Base-by-base conservation (phyloP, 2,113 vertebrate species). In the Cervus canadensis region DNA sequence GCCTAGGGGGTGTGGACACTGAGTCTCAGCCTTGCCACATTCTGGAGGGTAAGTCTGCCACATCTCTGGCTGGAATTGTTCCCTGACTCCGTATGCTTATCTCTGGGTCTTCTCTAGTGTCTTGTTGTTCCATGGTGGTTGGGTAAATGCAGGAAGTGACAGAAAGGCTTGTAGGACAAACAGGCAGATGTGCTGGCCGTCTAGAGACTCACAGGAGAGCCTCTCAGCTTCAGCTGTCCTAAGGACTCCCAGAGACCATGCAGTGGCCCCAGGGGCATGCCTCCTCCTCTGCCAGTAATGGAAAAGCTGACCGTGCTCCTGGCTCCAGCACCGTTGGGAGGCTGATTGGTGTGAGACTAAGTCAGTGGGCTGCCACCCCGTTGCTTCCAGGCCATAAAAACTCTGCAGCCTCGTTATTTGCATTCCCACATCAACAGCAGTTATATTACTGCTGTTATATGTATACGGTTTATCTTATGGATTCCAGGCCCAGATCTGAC, bases 401-500 rank as follows among this genome's bases (percentile, higher is more conserved):
- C 36, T 33, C 40, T 52, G 43, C 33, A 15, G 76, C 62, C 85
- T 30, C 0, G 2, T 45, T 36, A 15, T 36, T 30, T 95, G 97
- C 95, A 81, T 94, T 78, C 82, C 74, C 23, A 82, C 33, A 83
- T 23, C 87, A 94, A 89, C 33, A 98, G 90, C 62, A 84, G 40
- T 14, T 95, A 43, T 76, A 81, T 59, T 26, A 76, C 15, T 62
- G 89, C 12, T 50, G 48, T 50, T 50, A 13, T 50, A 94, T 67
- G 90, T 86, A 67, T 97, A 71, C 96, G 88, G 94, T 91, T 98
- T 82, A 48, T 60, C 96, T 97, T 94, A 87, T 94, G 95, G 87
- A 97, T 96, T 97, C 98, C 97, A 98, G 97, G 93, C 95, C 93
- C 93, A 59, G 50, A 87, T 79, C 71, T 81, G 87, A 48, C 5